These are phyloP conservation scores for Exephanes ischioxanthus DNA, from an alignment of 2,888 invertebrate genomes.

Conservation along the genomic window DNA sequence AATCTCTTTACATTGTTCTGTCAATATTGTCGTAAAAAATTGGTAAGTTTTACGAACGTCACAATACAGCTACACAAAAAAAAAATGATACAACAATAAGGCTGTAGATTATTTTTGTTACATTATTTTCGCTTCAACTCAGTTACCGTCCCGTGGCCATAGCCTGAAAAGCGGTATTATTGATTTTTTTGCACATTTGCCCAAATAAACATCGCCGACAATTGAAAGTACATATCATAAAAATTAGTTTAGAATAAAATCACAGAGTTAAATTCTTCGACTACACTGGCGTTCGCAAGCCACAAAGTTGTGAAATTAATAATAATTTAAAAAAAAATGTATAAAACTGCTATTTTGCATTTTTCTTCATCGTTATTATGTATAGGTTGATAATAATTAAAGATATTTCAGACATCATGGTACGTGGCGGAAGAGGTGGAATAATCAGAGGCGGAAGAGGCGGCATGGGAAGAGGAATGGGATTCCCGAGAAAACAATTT, in stretches of 20 bases:
- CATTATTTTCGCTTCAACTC: neutral
- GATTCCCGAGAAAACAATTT: conserved; percentile 89
- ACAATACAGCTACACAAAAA: neutral
- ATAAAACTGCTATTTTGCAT: too few species aligned
- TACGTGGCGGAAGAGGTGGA: conserved; percentile 88
- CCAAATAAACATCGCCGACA: neutral
- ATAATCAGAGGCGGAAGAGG: conserved; percentile 89
- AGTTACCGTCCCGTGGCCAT: neutral
- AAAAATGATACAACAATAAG: neutral
- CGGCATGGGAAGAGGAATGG: conserved; percentile 88
- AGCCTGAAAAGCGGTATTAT: conserved; percentile 2
- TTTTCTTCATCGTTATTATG: neutral
- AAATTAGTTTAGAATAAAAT: neutral
- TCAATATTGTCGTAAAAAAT: neutral
- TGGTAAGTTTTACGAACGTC: neutral
- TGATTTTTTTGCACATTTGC: neutral
- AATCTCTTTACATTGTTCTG: neutral
- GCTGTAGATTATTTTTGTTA: neutral
- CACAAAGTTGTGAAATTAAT: too few species aligned
- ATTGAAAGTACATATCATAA: neutral
- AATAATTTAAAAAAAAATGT: too few species aligned
- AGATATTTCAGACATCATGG: conserved; percentile 86
- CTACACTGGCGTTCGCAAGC: too few species aligned
- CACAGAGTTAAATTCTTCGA: neutral
- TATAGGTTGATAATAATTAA: neutral